Base-by-base conservation (phyloP, 2,797 vertebrate genomes). In the Melanitta fusca region DNA sequence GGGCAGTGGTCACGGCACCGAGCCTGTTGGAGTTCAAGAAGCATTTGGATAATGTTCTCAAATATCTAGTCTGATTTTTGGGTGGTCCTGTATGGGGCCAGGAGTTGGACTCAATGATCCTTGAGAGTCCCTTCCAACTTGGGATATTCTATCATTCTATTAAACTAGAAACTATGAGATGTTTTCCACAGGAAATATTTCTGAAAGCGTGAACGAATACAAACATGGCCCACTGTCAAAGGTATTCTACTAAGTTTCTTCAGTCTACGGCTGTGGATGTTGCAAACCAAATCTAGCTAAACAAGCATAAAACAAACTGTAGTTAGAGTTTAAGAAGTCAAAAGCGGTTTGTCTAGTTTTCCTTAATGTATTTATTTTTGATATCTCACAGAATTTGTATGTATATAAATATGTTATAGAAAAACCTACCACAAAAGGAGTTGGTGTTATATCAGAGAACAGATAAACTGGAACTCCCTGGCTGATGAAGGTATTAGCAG, bases 371-470 rank as follows among this genome's bases (percentile, higher is more conserved):
- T 71, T 15, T 62, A 41, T 36, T 45, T 45, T 66, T 80, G 12
- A 11, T 78, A 69, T 9, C 28, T 64, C 70, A 64, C 24, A 86
- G 47, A 54, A 66, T 43, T 53, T 79, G 4, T 38, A 5, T 27
- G 11, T 22, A 51, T 22, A 65, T 61, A 32, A 30, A 80, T 7
- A 54, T 4, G 5, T 0, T 39, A 36, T 10, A 80, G n/a, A 45
- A 49, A 61, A 90, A 96, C 98, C 75, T 98, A 99, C 99, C 98
- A 99, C 99, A 94, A 99, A 99, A 21, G 99, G 99, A 38, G 99
- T 99, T 11, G 99, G 99, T 25, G 98, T 99, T 96, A 99, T 99
- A 81, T 98, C 98, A 88, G 98, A 98, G 96, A 99, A 99, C 39
- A 99, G 98, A 96, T 99, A 97, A 62, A 99, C 99, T 6, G 99